Percentiles rank a stretch among this genome's conserved stretches.
phyloP scores from a whole-genome alignment of 2,888 invertebrate species.

The Achlya flavicornis region DNA sequence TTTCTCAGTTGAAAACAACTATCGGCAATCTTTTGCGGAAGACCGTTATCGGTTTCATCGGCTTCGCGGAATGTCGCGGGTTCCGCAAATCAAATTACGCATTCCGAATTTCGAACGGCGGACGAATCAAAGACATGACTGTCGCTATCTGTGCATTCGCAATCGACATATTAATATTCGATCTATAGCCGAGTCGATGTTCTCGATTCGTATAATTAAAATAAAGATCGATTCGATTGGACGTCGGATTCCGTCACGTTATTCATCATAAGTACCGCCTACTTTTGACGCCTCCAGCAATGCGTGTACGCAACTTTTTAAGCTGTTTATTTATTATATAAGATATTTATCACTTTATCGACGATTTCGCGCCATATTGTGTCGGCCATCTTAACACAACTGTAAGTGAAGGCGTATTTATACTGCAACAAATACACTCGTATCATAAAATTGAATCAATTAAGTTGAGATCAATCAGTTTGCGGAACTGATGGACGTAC shows the following conservation, averaged over 20 bases:
- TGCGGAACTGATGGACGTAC: not conserved
- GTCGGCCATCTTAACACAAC: constrained; percentile 54
- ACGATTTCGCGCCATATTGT: constrained; percentile 53
- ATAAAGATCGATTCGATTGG: constrained; percentile 80
- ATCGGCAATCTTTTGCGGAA: constrained; percentile 65
- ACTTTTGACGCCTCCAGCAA: constrained; percentile 81
- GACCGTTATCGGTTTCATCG: constrained; percentile 57
- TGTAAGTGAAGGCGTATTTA: constrained; percentile 14
- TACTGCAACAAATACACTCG: not conserved
- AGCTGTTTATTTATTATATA: constrained; percentile 66
- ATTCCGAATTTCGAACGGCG: constrained; percentile 69
- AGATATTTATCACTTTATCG: constrained; percentile 56
- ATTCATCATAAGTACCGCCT: constrained; percentile 78
- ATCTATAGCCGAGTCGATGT: constrained; percentile 76
- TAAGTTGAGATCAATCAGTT: constrained; percentile 3
- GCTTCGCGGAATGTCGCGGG: constrained; percentile 68
- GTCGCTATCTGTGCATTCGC: constrained; percentile 66
- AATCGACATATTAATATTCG: constrained; percentile 82
- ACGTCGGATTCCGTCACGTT: constrained; percentile 79
- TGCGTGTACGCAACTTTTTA: constrained; percentile 74
- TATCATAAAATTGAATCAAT: constrained; percentile 6
- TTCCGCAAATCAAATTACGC: constrained; percentile 76
- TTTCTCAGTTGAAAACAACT: constrained; percentile 37
- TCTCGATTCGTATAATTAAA: constrained; percentile 82
- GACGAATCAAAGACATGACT: constrained; percentile 66